phyloP scores from a whole-genome alignment of 2,888 invertebrate species.

The Drosophila nr. medialis region DNA sequence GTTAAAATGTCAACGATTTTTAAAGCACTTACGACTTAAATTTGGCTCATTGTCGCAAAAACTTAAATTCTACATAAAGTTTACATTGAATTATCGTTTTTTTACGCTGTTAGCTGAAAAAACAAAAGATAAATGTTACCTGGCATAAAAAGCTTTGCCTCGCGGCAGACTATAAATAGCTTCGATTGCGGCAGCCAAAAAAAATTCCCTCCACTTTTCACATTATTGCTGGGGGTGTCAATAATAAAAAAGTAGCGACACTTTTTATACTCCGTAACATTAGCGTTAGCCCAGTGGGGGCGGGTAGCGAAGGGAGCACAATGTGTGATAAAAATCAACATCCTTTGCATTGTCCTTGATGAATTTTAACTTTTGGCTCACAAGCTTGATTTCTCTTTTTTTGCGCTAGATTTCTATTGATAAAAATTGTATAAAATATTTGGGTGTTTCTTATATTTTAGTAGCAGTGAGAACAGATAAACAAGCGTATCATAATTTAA shows the following conservation, averaged over 20 bases:
- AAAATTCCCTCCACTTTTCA: not conserved
- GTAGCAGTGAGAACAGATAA: no score
- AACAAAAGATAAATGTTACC: not conserved
- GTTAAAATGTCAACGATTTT: not conserved
- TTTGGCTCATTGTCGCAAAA: not conserved
- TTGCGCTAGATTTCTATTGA: conserved; percentile 3
- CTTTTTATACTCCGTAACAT: conserved; percentile 24
- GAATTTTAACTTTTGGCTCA: conserved; percentile 56
- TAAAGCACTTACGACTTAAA: not conserved
- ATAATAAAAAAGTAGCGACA: conserved; percentile 20
- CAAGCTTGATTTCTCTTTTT: conserved; percentile 8
- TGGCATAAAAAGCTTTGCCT: conserved; percentile 6
- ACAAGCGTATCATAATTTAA: no score
- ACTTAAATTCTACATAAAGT: not conserved
- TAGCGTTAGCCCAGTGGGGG: conserved; percentile 6
- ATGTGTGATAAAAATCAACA: conserved; percentile 26
- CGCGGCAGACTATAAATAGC: conserved; percentile 29
- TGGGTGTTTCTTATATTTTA: not conserved
- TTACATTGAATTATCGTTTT: not conserved
- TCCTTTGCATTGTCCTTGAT: conserved; percentile 61
- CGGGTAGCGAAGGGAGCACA: not conserved
- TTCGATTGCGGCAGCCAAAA: conserved; percentile 26
- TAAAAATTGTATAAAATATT: not conserved
- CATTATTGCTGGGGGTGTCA: conserved; percentile 39
- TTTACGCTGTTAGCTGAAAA: not conserved